Evolutionary conservation across 1,140 invertebrate species (phyloP), one percentile per base, ranked within the genome.

Genomic region (Hormaphis cornu): DNA sequence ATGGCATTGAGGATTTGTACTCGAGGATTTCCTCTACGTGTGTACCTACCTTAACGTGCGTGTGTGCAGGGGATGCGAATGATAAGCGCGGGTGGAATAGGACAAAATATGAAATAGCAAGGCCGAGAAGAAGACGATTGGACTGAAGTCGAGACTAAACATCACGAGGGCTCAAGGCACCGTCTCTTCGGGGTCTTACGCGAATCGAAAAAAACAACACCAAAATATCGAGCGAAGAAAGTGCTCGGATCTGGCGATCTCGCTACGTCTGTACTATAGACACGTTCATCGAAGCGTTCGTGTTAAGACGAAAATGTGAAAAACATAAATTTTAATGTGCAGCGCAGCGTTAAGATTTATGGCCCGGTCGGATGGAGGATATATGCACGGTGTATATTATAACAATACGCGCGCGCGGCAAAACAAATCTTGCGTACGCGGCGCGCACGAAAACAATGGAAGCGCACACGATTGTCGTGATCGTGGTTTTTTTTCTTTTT

Each of bases 401-500:
- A n/a, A n/a, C 42, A 44, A 42, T 20, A 44, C 22, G 26, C 30
- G 50, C 61, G 40, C 44, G 40, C 28, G 61, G 40, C 18, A 44
- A 61, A 66, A 66, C 18, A 48, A 33, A 66, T 30, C 42, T 30
- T 3, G 53, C 35, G 30, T 16, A 28, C 10, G 7, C 30, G 28
- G 26, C 16, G 58, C 35, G 24, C n/a, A 14, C 28, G 7, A 66
- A 66, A 28, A 66, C 61, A 66, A 66, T 66, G 28, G 61, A 66
- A 48, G 44, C 46, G 22, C 61, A 33, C 42, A 33, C 61, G 42
- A 66, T 66, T 66, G 61, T 66, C 61, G 61, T 66, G 61, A 48
- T 66, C 61, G 40, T 48, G 44, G 48, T 66, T 46, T 22, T n/a
- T 48, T 59, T 14, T 26, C n/a, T 50, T 12, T 26, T 22, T 50